These are phyloP conservation scores for Stegostoma tigrinum DNA, from an alignment of 2,113 vertebrate species.

Conservation along the genomic window DNA sequence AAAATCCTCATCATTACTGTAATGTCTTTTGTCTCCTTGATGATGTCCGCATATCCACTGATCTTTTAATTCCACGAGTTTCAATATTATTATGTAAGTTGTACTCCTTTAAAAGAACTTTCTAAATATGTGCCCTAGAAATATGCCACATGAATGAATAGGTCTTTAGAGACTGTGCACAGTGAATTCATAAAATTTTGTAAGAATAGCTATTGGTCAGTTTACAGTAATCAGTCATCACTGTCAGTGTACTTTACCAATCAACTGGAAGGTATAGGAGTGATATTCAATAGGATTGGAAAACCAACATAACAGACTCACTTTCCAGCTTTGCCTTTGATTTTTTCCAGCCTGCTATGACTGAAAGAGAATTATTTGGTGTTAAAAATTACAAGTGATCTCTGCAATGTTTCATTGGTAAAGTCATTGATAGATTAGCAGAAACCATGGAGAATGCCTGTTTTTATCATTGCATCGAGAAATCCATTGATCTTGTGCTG, in stretches of 20 bases:
- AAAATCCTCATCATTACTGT: neutral
- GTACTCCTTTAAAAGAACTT: neutral
- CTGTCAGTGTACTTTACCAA: neutral
- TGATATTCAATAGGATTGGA: neutral
- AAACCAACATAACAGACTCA: neutral
- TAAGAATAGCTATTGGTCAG: neutral
- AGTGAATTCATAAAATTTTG: neutral
- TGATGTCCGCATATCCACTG: neutral
- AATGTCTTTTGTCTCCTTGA: neutral
- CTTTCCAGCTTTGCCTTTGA: neutral
- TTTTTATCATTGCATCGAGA: neutral
- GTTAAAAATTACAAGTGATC: neutral
- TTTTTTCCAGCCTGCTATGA: too few relatives aligned
- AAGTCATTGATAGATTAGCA: neutral
- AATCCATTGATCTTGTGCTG: neutral
- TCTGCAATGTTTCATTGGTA: neutral
- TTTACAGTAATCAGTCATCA: neutral
- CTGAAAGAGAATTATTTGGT: neutral
- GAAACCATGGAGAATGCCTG: neutral
- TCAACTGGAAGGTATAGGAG: neutral
- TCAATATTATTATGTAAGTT: neutral
- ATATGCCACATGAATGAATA: neutral
- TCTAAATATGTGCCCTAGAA: neutral
- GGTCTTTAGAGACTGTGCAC: neutral
- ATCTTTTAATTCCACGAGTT: neutral